Base-by-base conservation (phyloP, 2,797 vertebrate species). In the Fratercula arctica region DNA sequence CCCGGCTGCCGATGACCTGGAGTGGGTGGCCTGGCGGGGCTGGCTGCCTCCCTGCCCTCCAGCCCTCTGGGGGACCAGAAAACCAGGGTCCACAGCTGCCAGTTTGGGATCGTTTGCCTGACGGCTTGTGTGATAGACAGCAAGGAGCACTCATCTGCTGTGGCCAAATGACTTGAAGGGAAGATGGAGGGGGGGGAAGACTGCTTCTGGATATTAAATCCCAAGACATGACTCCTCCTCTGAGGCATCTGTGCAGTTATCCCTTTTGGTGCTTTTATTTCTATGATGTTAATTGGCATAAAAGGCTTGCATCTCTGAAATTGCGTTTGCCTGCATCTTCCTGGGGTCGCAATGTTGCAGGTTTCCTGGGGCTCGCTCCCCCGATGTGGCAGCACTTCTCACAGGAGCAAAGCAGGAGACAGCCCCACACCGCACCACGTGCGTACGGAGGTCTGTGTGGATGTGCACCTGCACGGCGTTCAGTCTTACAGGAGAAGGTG, bases 401-500 rank as follows among this genome's bases (percentile, higher is more conserved):
- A 14, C 10, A 5, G 31, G 16, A 33, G 64, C 68, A 53, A 24
- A 69, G 68, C 43, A 33, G 63, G 50, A 12, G 16, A 1, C 1
- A 51, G 11, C 20, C 54, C 72, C 11, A 1, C 1, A 8, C 24
- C 37, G 1, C 9, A 23, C 9, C n/a, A 0, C 2, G 17, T 20
- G 46, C 4, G 1, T 45, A 10, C 1, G 0, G 3, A 20, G 37
- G 26, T 11, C 35, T 70, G 69, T 9, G 1, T 8, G 16, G 31
- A 6, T 3, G 21, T 0, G 2, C 24, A 2, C 1, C 0, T 16
- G 15, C 1, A 0, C 2, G 3, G 25, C 3, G 1, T 20, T 74
- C 4, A 17, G 10, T 18, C 13, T 24, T 23, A 11, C 11, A 25
- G 57, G 18, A 70, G 35, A 25, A 10, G 29, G 2, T 72, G 72